Conservation (phyloP, 1,140 invertebrate genomes). For the Propsilocerus akamusi region DNA sequence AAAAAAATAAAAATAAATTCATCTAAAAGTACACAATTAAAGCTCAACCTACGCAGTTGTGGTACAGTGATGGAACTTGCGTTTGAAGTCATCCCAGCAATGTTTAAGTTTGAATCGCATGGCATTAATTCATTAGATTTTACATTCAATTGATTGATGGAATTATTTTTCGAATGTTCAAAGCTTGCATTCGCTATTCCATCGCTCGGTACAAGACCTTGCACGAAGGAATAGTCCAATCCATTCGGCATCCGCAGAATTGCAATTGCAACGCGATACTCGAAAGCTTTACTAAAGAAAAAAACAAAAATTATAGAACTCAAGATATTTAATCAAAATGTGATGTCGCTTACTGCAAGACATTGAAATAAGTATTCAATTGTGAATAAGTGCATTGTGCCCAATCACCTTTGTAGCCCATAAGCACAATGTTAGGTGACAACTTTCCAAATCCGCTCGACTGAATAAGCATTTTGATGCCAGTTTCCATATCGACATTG, state of each 20-base stretch:
- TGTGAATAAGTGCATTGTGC: slow-evolving; percentile 39
- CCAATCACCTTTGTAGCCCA: slow-evolving; percentile 87
- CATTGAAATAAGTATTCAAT: slow-evolving; percentile 71
- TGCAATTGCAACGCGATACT: not conserved
- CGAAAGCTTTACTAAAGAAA: not conserved
- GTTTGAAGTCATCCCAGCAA: slow-evolving; percentile 23
- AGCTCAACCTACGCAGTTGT: slow-evolving; percentile 10
- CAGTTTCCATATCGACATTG: slow-evolving; percentile 48
- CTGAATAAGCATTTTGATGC: slow-evolving; percentile 53
- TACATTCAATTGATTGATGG: slow-evolving; percentile 2
- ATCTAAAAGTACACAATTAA: too few relatives aligned
- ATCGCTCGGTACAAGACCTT: not conserved
- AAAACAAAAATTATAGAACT: not conserved
- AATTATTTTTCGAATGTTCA: not conserved
- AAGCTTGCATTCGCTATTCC: not conserved
- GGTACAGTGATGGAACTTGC: slow-evolving; percentile 12
- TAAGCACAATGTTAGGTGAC: slow-evolving; percentile 71
- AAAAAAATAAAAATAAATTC: too few relatives aligned
- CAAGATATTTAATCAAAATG: not conserved
- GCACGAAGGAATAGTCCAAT: slow-evolving; percentile 11
- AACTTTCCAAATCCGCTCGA: slow-evolving; percentile 70
- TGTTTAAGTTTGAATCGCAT: slow-evolving; percentile 43
- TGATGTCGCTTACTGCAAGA: slow-evolving; percentile 82
- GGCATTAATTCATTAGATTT: slow-evolving; percentile 33
- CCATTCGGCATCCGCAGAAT: slow-evolving; percentile 28